Evolutionary conservation across 1,140 invertebrate genomes (phyloP), one percentile per base, ranked within the genome.

Genomic region (Portunus trituberculatus): DNA sequence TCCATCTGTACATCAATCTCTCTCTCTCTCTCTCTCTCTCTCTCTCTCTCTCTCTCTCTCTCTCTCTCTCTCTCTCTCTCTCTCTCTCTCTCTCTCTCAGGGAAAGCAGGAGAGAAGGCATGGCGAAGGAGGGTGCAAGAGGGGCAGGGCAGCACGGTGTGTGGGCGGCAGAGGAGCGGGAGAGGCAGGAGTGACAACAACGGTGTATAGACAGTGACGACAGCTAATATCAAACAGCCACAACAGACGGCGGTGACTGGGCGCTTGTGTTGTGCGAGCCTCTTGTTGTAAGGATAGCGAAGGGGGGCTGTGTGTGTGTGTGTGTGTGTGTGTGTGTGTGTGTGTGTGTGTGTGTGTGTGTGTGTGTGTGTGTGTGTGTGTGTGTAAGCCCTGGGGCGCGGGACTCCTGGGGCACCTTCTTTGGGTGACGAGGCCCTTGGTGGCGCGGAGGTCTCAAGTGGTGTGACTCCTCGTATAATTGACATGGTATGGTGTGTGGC

Each of bases 251-350:
- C 67, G n/a, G 67, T 76, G 67, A 76, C 67, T 25, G 67, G 67
- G n/a, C 67, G 67, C 67, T 76, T 76, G 67, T 76, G 67, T 76
- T 76, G 67, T 76, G 20, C 67, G 16, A 7, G 67, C 12, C 67
- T n/a, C 67, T n/a, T n/a, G 67, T 76, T 76, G 67, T 76, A n/a
- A 76, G 67, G 67, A 76, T 25, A n/a, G 67, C 67, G 67, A 76
- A 20, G n/a, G 67, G 67, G 20, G 67, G 4, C 12, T 12, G 67
- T 76, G 67, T 25, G 1, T 76, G 67, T n/a, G 0, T n/a, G 67
- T 76, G 12, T n/a, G n/a, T 76, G n/a, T n/a, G 6, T n/a, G 12
- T 76, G 20, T 76, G 6, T 76, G n/a, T 76, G 20, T 76, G 20
- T 76, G 67, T 76, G 20, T 25, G 52, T 59, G 52, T 59, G 12